phyloP scores from a whole-genome alignment of 2,113 vertebrate genomes.

The Malurus melanocephalus region DNA sequence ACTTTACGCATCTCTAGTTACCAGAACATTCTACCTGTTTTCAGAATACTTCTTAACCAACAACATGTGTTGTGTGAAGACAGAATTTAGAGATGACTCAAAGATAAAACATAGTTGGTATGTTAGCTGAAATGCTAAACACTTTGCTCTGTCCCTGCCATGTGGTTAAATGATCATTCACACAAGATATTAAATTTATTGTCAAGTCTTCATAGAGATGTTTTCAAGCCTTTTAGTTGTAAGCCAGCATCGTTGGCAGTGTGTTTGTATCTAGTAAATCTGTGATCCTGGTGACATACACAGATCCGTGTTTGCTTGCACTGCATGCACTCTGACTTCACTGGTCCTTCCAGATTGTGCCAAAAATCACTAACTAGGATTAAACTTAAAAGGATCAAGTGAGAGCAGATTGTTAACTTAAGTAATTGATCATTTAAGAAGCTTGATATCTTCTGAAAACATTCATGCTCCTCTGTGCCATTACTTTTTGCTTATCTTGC shows the following conservation, averaged over 20 bases:
- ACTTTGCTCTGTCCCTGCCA: neutral
- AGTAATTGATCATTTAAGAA: neutral
- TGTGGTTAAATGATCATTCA: neutral
- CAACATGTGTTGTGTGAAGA: neutral
- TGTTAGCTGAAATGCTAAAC: neutral
- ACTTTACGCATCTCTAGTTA: neutral
- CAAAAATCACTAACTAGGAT: neutral
- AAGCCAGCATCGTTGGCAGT: fast-evolving
- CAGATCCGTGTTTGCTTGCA: neutral
- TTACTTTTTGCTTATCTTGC: neutral
- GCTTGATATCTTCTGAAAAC: neutral
- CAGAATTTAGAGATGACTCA: neutral
- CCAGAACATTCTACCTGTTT: neutral
- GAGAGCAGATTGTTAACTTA: neutral
- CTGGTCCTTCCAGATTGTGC: neutral
- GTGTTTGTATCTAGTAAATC: neutral
- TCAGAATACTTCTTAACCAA: neutral
- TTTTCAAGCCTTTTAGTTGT: neutral
- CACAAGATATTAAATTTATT: neutral
- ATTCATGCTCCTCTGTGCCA: neutral
- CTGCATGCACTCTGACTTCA: neutral
- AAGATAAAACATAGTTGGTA: neutral
- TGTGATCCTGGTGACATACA: neutral
- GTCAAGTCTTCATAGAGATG: neutral
- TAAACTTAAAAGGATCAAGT: neutral